phyloP scores from a whole-genome alignment of 1,140 invertebrate species.

The Panagrolaimus sp. region DNA sequence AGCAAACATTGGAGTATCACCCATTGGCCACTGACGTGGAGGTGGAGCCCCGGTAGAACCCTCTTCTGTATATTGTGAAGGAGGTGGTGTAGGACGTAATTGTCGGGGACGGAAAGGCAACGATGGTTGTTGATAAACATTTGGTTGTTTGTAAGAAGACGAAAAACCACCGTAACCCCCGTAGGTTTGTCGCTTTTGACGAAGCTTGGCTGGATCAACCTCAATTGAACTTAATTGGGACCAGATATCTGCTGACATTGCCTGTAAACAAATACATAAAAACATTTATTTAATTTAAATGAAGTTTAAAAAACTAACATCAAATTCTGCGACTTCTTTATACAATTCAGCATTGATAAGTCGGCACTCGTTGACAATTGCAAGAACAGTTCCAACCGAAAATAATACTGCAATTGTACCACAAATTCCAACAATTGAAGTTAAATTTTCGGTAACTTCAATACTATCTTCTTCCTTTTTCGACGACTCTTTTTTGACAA shows the following conservation, averaged over 20 bases:
- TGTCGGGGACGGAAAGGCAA: conserved; percentile 1
- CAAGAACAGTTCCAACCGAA: not conserved
- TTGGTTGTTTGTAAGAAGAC: not conserved
- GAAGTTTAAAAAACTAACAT: not conserved
- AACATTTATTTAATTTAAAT: not conserved
- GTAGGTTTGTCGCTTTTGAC: conserved; percentile 7
- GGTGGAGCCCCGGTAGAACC: not conserved
- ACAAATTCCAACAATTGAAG: too few relatives aligned
- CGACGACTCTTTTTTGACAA: too few relatives aligned
- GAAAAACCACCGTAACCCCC: conserved; percentile 4
- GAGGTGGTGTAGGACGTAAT: not conserved
- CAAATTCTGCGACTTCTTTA: not conserved
- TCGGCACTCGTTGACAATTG: not conserved
- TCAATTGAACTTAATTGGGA: not conserved
- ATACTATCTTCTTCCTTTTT: too few relatives aligned
- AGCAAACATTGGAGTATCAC: not conserved
- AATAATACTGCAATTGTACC: too few relatives aligned
- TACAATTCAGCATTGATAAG: not conserved
- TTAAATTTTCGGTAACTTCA: too few relatives aligned
- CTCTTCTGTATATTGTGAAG: not conserved
- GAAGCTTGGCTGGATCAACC: not conserved
- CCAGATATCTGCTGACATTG: conserved; percentile 6
- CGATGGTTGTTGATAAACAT: not conserved
- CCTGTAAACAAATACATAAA: not conserved
- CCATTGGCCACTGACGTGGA: not conserved